phyloP scores from a whole-genome alignment of 2,888 invertebrate genomes.

The Cybosia mesomella region DNA sequence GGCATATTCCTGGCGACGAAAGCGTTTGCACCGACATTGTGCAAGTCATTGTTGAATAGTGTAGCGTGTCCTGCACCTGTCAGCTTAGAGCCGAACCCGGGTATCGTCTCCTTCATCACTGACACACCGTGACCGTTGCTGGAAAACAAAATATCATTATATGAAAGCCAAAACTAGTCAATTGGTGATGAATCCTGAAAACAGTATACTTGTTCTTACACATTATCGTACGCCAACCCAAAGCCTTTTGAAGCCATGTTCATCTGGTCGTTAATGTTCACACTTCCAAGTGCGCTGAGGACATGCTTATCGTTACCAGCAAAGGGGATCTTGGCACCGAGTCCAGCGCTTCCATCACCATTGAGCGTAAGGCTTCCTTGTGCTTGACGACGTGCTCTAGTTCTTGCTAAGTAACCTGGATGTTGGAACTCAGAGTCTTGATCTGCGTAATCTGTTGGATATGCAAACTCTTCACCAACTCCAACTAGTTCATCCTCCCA shows the following conservation, averaged over 20 bases:
- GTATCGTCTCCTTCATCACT: conserved; percentile 54
- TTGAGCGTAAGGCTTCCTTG: conserved; percentile 31
- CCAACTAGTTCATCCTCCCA: conserved; percentile 17
- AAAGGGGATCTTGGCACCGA: conserved; percentile 35
- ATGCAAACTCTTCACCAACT: conserved; percentile 15
- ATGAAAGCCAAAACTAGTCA: not conserved
- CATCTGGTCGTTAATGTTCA: conserved; percentile 21
- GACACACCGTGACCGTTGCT: conserved; percentile 55
- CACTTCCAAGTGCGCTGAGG: conserved; percentile 32
- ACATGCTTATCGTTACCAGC: conserved; percentile 35
- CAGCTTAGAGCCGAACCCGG: conserved; percentile 57
- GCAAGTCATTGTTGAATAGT: conserved; percentile 52
- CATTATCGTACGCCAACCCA: conserved; percentile 29
- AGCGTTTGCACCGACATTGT: conserved; percentile 27
- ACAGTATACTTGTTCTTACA: not conserved
- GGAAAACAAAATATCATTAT: conserved; percentile 12
- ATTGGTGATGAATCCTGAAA: not conserved
- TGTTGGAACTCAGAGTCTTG: conserved; percentile 9
- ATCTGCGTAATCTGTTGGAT: conserved; percentile 4
- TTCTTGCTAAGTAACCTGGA: conserved; percentile 13
- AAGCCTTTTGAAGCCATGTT: conserved; percentile 12
- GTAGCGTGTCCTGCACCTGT: conserved; percentile 59
- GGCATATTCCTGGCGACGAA: conserved; percentile 36
- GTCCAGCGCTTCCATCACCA: conserved; percentile 33
- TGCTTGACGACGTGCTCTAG: conserved; percentile 33